Evolutionary conservation across 2,888 invertebrate species (phyloP).

Genomic region (Venustoraphidia nigricollis): DNA sequence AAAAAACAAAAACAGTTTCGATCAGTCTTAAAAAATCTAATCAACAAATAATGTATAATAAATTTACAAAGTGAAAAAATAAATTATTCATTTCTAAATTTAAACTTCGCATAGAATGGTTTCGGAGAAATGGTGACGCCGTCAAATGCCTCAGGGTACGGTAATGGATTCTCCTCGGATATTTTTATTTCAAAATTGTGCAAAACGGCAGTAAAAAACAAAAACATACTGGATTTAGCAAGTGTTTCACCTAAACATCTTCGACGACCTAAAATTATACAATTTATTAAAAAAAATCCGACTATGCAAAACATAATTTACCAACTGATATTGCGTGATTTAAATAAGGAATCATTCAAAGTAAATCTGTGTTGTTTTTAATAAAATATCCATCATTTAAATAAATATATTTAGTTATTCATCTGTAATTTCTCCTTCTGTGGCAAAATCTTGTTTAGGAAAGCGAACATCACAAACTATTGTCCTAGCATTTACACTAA

Average conservation of each 20-base stretch:
- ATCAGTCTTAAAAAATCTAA: too few relatives aligned
- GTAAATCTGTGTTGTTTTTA: too few relatives aligned
- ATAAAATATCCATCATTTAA: too few relatives aligned
- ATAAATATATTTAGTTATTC: too few relatives aligned
- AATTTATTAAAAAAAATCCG: constrained; percentile 3
- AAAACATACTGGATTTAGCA: constrained; percentile 42
- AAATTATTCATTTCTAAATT: constrained; percentile 9
- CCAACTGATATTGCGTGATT: background rate
- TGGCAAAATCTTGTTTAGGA: too few relatives aligned
- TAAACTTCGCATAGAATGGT: constrained; percentile 20
- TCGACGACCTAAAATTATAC: constrained; percentile 34
- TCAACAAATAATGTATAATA: too few relatives aligned
- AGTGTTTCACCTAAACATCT: constrained; percentile 47
- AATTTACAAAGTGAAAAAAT: too few relatives aligned
- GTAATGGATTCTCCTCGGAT: constrained; percentile 14
- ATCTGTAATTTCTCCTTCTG: too few relatives aligned
- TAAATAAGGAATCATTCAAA: too few relatives aligned
- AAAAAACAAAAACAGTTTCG: too few relatives aligned
- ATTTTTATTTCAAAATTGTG: constrained; percentile 32
- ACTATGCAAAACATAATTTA: constrained; percentile 1
- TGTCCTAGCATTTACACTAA: too few relatives aligned
- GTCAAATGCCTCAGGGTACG: constrained; percentile 19
- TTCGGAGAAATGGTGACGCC: constrained; percentile 25
- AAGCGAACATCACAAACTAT: too few relatives aligned
- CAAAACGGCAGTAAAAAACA: constrained; percentile 39